Base-by-base conservation (phyloP, 1,140 invertebrate species). In the Calephelis nemesis region DNA sequence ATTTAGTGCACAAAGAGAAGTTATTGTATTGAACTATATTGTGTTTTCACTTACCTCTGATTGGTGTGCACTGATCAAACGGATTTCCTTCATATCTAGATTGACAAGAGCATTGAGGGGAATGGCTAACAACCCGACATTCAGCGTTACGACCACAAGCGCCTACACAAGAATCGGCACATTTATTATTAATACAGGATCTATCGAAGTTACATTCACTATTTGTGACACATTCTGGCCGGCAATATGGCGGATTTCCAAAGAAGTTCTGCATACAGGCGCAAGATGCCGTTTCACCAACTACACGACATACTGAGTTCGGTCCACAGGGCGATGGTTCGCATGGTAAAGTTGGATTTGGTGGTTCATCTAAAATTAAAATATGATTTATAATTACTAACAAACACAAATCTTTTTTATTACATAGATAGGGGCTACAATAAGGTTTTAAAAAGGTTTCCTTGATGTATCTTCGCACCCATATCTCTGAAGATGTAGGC, bases 61-160 rank as follows among this genome's bases (percentile, higher is more conserved):
- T 74, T 15, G 77, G 79, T 58, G 72, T 60, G 74, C 94, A 96
- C 60, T 88, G 81, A 64, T 92, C 92, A 77, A 96, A 96, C 8
- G 96, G 94, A 91, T 97, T 93, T 48, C 96, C 96, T 66, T 93
- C 93, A 75, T 94, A 96, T 47, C 94, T 94, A 30, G 87, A 72
- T 71, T 93, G 84, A 84, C 96, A 97, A 47, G 92, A 91, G 83
- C 96, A 97, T 72, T 94, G 94, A 30, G 96, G 94, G 39, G 95
- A 93, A 83, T 97, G 96, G 80, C 95, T 95, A 0, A 96, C 88
- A 47, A 97, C 95, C 67, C 94, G 91, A 84, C 96, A 97, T 45
- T 94, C 84, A 1, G 96, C 94, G 79, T 95, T 94, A 62, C 83
- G 79, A 10, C 96, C 96, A 81, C 97, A 97, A 7, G 95, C 93